Base-by-base conservation (phyloP, 2,113 vertebrate genomes). In the Microcebus lehilahytsara region DNA sequence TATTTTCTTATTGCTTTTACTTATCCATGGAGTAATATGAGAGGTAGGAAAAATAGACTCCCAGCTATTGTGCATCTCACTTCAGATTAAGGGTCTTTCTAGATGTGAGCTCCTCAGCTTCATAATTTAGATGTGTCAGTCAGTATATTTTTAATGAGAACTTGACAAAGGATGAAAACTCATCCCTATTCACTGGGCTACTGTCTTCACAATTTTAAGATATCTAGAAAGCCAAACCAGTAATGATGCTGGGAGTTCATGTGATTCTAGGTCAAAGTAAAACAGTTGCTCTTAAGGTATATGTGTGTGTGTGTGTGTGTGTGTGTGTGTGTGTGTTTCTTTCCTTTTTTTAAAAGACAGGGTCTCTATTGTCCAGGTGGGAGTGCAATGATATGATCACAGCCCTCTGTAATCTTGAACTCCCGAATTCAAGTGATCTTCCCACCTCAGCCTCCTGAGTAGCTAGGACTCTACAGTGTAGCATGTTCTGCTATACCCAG, bases 131-230 rank as follows among this genome's bases (percentile, higher is more conserved):
- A 88, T 67, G 13, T 64, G 1, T 53, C 14, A 89, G 67, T 66
- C 9, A 51, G 5, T 32, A 58, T 94, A 85, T 97, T 97, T 95
- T 62, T n/a, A 67, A 78, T 89, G 86, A 95, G 27, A 81, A 51
- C 25, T 64, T 11, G 4, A 85, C 23, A 40, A 89, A 71, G 23
- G 9, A 66, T 78, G 20, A 91, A 85, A 92, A 79, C 22, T 78
- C n/a, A 30, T 71, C 16, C 56, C 16, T 49, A 46, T 60, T 97
- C 60, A 85, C n/a, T 40, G 78, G 60, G 69, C 3, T 89, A 53
- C 40, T 83, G 23, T 37, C 53, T 79, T 74, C 25, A 78, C 5
- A 87, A 79, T 93, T 84, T 71, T 79, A 80, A 84, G 46, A 37
- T 88, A 92, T 9, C 13, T 75, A 71, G 51, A 56, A 91, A 96